Base-by-base conservation (phyloP, 2,113 vertebrate genomes). In the Mustela lutreola region DNA sequence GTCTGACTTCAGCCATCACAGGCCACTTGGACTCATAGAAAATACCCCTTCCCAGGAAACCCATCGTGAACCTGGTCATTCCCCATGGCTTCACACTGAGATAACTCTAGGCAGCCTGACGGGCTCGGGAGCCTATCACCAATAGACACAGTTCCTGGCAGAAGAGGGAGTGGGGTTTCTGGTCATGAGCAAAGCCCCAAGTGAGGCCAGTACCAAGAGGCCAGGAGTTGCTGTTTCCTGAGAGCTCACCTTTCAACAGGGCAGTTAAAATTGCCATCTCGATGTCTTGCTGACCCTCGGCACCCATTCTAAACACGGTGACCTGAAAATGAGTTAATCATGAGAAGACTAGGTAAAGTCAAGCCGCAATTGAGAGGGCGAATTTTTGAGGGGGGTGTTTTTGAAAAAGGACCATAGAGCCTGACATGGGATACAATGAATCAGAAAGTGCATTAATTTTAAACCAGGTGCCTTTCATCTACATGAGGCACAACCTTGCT, bases 181-280 rank as follows among this genome's bases (percentile, higher is more conserved):
- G 0, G 33, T 6, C 76, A 33, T 4, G n/a, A 48, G 56, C 26
- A 18, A 53, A 76, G n/a, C 31, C n/a, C 42, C 7, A 5, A 33
- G 28, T 24, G 2, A 50, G 75, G 12, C 67, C 73, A 70, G 56
- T 26, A 16, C 12, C 15, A 60, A 18, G 28, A 56, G 19, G 63
- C 24, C 16, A 33, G 16, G 24, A 26, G 26, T 28, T 1, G 0
- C 31, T 28, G 1, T 26, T 36, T 87, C 62, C 26, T 2, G 1
- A 42, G 36, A 62, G 94, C 98, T 75, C 98, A 99, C 99, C 99
- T 99, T 99, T 99, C 83, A 99, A 98, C 89, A 99, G 98, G n/a
- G 99, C 99, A 0, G 99, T 99, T 36, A 99, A 98, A 97, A 99
- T 99, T 36, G 99, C 99, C 99, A 99, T 99, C 98, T 99, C 99